These are phyloP conservation scores for Pteropus alecto DNA, from an alignment of 2,113 vertebrate genomes.

Conservation along the genomic window DNA sequence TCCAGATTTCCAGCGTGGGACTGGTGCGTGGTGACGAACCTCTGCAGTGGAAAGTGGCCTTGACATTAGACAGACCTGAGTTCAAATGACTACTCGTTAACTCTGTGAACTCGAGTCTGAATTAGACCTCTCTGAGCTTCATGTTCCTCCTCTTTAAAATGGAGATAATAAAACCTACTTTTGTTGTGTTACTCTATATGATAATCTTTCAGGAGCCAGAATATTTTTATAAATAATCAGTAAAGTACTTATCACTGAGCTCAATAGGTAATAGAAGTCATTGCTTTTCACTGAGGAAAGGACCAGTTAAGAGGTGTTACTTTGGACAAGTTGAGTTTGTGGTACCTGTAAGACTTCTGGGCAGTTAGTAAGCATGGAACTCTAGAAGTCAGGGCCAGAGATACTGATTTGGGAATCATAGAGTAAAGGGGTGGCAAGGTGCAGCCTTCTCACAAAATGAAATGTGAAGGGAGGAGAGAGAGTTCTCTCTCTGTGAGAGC, in stretches of 20 bases:
- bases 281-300: background rate
- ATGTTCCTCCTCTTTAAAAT: background rate
- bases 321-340: background rate
- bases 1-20: background rate
- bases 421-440: background rate
- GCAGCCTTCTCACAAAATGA: background rate
- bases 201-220: background rate
- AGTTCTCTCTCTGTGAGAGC: background rate
- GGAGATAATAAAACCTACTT: background rate
- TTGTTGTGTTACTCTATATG: background rate
- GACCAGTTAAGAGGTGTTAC: background rate
- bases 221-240: background rate
- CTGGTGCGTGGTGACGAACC: background rate
- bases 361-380: background rate
- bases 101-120: background rate
- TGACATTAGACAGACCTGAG: background rate
- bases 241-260: background rate
- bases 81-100: background rate
- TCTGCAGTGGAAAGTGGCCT: background rate
- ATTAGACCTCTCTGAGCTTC: background rate
- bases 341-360: background rate
- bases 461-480: background rate
- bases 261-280: background rate
- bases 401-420: background rate
- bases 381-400: background rate